Evolutionary conservation across 2,797 vertebrate genomes (phyloP).

Genomic region (Manis javanica): DNA sequence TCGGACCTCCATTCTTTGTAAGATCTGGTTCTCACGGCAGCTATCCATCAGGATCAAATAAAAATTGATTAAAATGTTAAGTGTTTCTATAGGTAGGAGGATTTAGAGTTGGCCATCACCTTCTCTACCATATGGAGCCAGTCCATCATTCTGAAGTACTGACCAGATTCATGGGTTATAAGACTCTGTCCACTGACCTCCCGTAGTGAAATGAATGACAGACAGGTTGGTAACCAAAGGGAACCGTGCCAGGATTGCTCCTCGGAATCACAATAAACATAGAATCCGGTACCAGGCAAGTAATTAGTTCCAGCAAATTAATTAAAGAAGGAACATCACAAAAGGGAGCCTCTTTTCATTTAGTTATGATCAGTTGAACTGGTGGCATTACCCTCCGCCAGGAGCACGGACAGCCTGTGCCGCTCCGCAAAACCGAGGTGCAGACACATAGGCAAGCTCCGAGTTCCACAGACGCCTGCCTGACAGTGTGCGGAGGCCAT

Average conservation of each 20-base stretch:
- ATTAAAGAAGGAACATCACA: conserved; percentile 66
- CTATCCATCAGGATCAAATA: neutral
- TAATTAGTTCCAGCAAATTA: conserved; percentile 79
- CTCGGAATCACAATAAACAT: conserved; percentile 33
- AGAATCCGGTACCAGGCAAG: neutral
- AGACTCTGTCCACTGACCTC: conserved; percentile 59
- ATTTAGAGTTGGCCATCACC: neutral
- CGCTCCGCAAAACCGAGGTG: neutral
- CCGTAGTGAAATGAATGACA: conserved; percentile 33
- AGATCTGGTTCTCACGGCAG: conserved; percentile 2
- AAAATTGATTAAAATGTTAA: neutral
- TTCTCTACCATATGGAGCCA: neutral
- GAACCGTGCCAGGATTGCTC: neutral
- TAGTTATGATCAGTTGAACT: neutral
- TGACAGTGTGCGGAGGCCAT: neutral
- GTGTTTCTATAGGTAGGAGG: neutral
- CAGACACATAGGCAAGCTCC: neutral
- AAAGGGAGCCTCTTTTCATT: conserved; percentile 69
- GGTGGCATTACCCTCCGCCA: neutral
- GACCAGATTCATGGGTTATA: neutral
- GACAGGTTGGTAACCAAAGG: neutral
- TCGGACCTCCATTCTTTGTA: neutral
- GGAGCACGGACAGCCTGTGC: neutral
- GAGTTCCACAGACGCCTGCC: neutral
- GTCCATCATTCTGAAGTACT: neutral